Evolutionary conservation across 2,888 invertebrate genomes (phyloP).

Genomic region (Lacanobia wlatinum): DNA sequence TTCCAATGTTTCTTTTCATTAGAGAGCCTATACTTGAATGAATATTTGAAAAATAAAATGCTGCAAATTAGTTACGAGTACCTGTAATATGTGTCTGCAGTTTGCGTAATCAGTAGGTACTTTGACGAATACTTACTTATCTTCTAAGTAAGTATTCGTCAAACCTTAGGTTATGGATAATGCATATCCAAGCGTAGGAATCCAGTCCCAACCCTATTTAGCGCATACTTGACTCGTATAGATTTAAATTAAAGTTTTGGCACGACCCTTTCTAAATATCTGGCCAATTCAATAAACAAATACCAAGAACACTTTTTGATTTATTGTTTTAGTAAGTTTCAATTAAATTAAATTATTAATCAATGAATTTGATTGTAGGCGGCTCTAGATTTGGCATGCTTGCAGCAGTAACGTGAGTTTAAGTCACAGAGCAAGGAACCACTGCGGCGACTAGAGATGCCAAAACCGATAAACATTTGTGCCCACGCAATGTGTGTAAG

Average conservation of each 20-base stretch:
- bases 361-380: constrained; percentile 48
- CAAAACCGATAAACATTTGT: not conserved
- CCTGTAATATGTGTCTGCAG: not conserved
- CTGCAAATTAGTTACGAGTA: not conserved
- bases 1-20: no score
- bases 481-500: not conserved
- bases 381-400: constrained; percentile 58
- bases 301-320: constrained; percentile 55
- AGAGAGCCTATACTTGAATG: no score
- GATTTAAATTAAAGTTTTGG: constrained; percentile 34
- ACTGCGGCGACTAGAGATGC: not conserved
- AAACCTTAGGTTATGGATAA: constrained; percentile 18
- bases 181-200: constrained; percentile 20
- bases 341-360: constrained; percentile 62
- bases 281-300: constrained; percentile 49
- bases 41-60: no score
- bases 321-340: constrained; percentile 49
- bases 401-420: constrained; percentile 44
- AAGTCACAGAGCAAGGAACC: not conserved
- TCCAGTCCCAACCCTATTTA: constrained; percentile 20
- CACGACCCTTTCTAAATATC: constrained; percentile 41
- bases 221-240: constrained; percentile 18
- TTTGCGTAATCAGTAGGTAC: not conserved
- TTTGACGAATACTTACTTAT: not conserved
- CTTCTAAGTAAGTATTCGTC: not conserved